phyloP scores from a whole-genome alignment of 1,140 invertebrate species.

The Ditylenchus dipsaci region DNA sequence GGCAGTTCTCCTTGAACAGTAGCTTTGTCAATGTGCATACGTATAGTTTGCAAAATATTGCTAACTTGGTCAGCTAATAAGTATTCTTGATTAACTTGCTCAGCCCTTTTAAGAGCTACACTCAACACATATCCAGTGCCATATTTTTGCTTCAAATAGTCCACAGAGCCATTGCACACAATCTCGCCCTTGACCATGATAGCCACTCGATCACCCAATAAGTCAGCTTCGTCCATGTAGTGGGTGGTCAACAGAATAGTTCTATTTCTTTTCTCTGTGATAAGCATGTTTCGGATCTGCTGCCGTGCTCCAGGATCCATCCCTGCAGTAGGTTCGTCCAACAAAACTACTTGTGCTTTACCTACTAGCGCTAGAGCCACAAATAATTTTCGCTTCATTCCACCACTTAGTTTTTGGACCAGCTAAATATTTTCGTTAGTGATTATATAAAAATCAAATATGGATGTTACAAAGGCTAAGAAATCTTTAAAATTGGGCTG shows the following conservation, averaged over 20 bases:
- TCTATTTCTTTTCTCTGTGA: conserved; percentile 60
- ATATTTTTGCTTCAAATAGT: conserved; percentile 65
- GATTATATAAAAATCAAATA: not conserved
- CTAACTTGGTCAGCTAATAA: not conserved
- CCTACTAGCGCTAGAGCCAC: conserved; percentile 63
- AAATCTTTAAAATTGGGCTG: no score
- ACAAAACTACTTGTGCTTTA: conserved; percentile 60
- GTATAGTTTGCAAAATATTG: conserved; percentile 6
- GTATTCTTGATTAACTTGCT: not conserved
- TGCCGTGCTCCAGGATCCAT: conserved; percentile 63
- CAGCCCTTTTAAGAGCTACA: conserved; percentile 17
- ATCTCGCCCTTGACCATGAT: conserved; percentile 67
- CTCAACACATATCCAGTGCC: conserved; percentile 44
- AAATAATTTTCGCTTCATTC: conserved; percentile 61
- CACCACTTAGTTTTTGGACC: conserved; percentile 58
- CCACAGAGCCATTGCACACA: conserved; percentile 66
- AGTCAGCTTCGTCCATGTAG: conserved; percentile 95
- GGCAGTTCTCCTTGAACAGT: conserved; percentile 19
- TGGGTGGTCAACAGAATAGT: conserved; percentile 77
- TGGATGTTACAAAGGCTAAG: no score
- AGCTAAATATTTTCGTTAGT: conserved; percentile 20
- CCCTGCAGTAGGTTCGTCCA: conserved; percentile 65
- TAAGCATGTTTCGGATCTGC: conserved; percentile 63
- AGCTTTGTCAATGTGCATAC: conserved; percentile 23
- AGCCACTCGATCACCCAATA: conserved; percentile 68